Evolutionary conservation across 2,888 invertebrate genomes (phyloP).

Genomic region (Mimachlamys varia): DNA sequence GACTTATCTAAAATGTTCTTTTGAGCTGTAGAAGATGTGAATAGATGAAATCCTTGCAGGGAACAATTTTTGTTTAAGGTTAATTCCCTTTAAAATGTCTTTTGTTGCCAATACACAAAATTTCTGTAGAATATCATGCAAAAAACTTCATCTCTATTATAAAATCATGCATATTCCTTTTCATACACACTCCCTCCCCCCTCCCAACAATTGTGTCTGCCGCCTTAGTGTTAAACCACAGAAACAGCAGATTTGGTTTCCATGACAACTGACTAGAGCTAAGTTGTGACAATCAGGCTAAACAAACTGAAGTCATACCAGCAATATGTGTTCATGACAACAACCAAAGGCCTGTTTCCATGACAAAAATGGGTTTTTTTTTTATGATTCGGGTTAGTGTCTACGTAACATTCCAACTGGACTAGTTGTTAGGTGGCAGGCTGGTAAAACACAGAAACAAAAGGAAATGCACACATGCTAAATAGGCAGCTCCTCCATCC

Average conservation of each 20-base stretch:
- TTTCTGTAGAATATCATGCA: background rate
- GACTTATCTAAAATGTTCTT: no score
- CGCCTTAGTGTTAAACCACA: background rate
- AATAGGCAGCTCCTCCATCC: background rate
- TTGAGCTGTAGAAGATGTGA: background rate
- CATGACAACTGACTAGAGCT: no score
- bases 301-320: background rate
- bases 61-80: background rate
- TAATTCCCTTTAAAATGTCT: no score
- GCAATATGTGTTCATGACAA: background rate
- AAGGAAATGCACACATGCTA: constrained; percentile 32
- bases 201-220: background rate
- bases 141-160: background rate
- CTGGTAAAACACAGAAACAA: constrained; percentile 5
- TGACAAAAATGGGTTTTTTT: background rate
- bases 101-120: no score
- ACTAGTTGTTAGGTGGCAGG: constrained; percentile 13
- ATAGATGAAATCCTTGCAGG: background rate
- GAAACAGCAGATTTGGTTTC: background rate
- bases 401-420: background rate
- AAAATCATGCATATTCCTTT: background rate
- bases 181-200: background rate
- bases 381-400: background rate
- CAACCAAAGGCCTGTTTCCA: background rate
- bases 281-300: no score